Evolutionary conservation across 2,888 invertebrate genomes (phyloP).

Genomic region (Brachylomia viminalis): DNA sequence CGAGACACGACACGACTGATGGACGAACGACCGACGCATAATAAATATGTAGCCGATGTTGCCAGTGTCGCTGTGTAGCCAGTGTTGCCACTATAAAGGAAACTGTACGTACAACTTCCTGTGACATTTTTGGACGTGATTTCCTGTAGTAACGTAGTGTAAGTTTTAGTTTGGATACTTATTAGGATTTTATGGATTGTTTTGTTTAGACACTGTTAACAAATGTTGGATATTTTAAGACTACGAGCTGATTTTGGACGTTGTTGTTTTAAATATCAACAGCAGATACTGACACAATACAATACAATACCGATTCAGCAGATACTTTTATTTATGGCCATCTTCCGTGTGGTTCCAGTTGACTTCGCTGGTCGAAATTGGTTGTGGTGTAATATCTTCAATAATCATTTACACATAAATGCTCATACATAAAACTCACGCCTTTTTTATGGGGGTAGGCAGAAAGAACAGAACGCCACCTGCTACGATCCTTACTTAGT

Average conservation of each 20-base stretch:
- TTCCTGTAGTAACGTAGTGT: constrained; percentile 73
- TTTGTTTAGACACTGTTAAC: constrained; percentile 13
- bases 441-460: no score
- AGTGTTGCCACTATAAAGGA: constrained; percentile 70
- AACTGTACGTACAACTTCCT: constrained; percentile 79
- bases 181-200: constrained; percentile 21
- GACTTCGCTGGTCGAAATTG: background rate
- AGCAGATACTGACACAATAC: no score
- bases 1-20: constrained; percentile 66
- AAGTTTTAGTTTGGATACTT: constrained; percentile 60
- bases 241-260: background rate
- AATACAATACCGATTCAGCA: no score
- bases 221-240: background rate
- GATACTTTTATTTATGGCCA: background rate
- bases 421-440: no score
- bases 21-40: constrained; percentile 78
- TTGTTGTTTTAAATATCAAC: background rate
- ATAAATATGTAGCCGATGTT: constrained; percentile 74
- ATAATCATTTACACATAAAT: no score
- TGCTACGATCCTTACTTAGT: no score
- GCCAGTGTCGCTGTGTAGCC: constrained; percentile 53
- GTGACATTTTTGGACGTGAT: constrained; percentile 84
- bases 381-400: no score
- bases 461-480: no score
- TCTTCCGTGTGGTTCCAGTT: background rate